Percentiles rank a stretch among this genome's conserved stretches.
Evolutionary conservation across 1,140 invertebrate species (phyloP).

Genomic region (Olivierus martensii): DNA sequence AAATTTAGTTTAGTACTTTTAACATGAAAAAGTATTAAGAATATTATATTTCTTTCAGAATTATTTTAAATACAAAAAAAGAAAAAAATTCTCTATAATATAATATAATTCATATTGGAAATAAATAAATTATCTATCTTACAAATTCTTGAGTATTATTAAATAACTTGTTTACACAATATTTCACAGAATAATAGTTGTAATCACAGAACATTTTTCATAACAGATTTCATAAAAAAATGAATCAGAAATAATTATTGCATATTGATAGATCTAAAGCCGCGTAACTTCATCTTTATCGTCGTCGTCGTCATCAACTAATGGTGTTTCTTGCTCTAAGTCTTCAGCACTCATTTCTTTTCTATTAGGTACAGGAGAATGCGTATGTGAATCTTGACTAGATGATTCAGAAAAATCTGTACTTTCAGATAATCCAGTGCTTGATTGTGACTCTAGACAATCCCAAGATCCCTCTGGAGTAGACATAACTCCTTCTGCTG

Average conservation of each 20-base stretch:
- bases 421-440: conserved; percentile 13
- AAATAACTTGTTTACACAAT: too few relatives aligned
- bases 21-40: too few relatives aligned
- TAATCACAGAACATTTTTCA: too few relatives aligned
- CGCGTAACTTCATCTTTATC: conserved; percentile 13
- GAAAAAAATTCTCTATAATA: too few relatives aligned
- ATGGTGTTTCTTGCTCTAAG: conserved; percentile 5
- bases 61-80: too few relatives aligned
- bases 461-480: conserved; percentile 16
- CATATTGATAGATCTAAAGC: conserved; percentile 1
- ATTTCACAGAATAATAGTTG: too few relatives aligned
- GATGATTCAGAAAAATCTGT: conserved; percentile 16
- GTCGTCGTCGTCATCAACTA: conserved; percentile 13
- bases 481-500: neutral
- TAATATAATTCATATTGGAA: too few relatives aligned
- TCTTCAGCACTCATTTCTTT: conserved; percentile 3
- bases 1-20: too few relatives aligned
- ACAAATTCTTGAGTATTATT: too few relatives aligned
- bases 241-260: neutral
- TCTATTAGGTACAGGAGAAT: conserved; percentile 4
- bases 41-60: too few relatives aligned
- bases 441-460: conserved; percentile 12
- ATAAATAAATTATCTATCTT: too few relatives aligned
- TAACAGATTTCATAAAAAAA: too few relatives aligned
- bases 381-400: conserved; percentile 7